phyloP scores from a whole-genome alignment of 2,797 vertebrate genomes.

The Chlorospingus semifuscus region DNA sequence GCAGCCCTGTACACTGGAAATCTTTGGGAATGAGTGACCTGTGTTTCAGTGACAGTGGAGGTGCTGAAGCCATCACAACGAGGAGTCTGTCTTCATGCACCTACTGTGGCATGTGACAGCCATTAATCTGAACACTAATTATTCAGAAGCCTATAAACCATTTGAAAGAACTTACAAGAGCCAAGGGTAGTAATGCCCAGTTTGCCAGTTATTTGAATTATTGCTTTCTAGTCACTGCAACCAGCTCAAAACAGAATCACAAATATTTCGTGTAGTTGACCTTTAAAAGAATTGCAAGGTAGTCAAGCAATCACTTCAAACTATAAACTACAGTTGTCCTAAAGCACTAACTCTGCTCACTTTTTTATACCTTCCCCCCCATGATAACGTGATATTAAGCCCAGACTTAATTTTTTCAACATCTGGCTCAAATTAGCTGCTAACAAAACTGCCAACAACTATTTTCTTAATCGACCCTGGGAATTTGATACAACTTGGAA shows the following conservation, averaged over 20 bases:
- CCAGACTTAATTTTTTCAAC: conserved; percentile 47
- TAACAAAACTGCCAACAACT: conserved; percentile 68
- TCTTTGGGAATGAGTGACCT: neutral
- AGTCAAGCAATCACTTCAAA: neutral
- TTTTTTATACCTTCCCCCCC: conserved; percentile 23
- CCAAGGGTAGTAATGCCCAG: neutral
- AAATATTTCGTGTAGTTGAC: neutral
- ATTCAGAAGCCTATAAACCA: neutral
- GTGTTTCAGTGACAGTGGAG: neutral
- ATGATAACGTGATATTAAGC: conserved; percentile 39
- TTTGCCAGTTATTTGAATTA: neutral
- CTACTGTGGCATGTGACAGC: neutral
- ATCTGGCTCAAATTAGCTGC: conserved; percentile 56
- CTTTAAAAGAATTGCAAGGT: neutral
- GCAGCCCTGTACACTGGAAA: neutral
- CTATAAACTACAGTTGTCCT: conserved; percentile 25
- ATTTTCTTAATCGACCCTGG: conserved; percentile 67
- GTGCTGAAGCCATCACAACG: neutral
- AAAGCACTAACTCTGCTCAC: neutral
- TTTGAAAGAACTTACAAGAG: neutral
- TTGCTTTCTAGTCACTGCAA: neutral
- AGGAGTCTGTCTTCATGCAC: conserved; percentile 1
- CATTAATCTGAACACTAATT: neutral
- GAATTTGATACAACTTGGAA: conserved; percentile 59
- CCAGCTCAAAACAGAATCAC: conserved; percentile 13